A percentile compares a stretch with the other conserved stretches of the same genome.
Conservation (phyloP, 2,113 vertebrate genomes). For the Pachycephala philippinensis region DNA sequence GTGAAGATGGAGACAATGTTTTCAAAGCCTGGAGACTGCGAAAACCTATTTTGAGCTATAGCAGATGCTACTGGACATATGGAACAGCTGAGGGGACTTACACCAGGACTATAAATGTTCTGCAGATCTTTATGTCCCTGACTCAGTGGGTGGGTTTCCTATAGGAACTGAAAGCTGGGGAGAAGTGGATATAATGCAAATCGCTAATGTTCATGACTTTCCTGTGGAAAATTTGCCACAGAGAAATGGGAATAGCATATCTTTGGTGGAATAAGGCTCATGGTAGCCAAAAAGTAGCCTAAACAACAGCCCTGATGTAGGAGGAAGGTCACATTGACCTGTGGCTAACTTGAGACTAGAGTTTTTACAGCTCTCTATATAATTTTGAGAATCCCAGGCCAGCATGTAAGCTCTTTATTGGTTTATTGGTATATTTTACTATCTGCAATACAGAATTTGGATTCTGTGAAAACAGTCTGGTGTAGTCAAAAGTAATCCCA, state of each 20-base stretch:
- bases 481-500: not conserved
- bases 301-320: not conserved
- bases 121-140: slow-evolving; percentile 4
- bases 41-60: slow-evolving; percentile 26
- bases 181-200: not conserved
- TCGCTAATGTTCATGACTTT: not conserved
- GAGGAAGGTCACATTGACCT: not conserved
- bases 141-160: not conserved
- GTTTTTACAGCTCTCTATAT: not conserved
- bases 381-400: not conserved
- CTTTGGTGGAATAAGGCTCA: not conserved
- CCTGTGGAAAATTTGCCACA: not conserved
- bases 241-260: not conserved
- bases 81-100: slow-evolving; percentile 28
- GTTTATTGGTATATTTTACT: not conserved
- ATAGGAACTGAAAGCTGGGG: not conserved
- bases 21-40: not conserved
- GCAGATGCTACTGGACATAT: slow-evolving; percentile 48
- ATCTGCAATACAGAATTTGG: not conserved
- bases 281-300: not conserved
- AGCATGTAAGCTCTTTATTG: not conserved
- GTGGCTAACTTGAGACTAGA: not conserved
- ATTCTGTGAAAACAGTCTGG: not conserved
- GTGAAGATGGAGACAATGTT: not conserved
- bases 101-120: slow-evolving; percentile 16